These are phyloP conservation scores for Cylloceria caligata DNA, from an alignment of 2,888 invertebrate species.

Conservation along the genomic window DNA sequence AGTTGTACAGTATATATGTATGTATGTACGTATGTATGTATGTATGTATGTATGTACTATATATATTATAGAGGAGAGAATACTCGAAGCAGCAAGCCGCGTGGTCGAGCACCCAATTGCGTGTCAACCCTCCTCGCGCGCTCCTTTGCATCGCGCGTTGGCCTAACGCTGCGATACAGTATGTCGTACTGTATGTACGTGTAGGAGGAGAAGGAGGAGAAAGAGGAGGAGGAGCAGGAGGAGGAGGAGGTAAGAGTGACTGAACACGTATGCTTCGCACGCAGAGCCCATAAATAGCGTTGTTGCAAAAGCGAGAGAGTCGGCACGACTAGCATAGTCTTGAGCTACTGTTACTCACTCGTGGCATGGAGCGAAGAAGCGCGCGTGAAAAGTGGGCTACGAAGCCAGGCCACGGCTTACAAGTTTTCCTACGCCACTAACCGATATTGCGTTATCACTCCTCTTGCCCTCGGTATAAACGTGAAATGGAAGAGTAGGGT, in stretches of 20 bases:
- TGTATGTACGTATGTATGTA: neutral
- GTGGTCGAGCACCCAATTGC: conserved; percentile 64
- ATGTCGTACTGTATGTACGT: conserved; percentile 38
- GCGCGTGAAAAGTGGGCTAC: conserved; percentile 74
- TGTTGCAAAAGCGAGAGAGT: conserved; percentile 69
- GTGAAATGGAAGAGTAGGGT: conserved; percentile 8
- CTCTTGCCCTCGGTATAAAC: conserved; percentile 47
- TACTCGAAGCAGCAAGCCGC: conserved; percentile 55
- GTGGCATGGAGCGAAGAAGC: conserved; percentile 64
- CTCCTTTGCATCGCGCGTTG: conserved; percentile 62
- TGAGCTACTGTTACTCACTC: conserved; percentile 55
- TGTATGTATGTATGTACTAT: neutral
- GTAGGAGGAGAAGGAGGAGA: too few species aligned
- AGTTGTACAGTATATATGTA: neutral
- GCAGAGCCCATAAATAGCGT: conserved; percentile 80
- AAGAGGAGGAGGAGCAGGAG: too few species aligned
- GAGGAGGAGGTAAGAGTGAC: conserved; percentile 60
- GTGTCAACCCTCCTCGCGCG: conserved; percentile 64
- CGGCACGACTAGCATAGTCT: conserved; percentile 53
- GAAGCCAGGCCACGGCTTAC: conserved; percentile 74
- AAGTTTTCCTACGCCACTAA: conserved; percentile 70
- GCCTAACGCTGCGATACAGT: conserved; percentile 39
- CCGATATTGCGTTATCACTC: conserved; percentile 80
- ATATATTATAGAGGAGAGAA: conserved; percentile 40
- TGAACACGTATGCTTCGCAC: conserved; percentile 79